phyloP scores from a whole-genome alignment of 1,140 invertebrate genomes.

The Drosophila miranda region DNA sequence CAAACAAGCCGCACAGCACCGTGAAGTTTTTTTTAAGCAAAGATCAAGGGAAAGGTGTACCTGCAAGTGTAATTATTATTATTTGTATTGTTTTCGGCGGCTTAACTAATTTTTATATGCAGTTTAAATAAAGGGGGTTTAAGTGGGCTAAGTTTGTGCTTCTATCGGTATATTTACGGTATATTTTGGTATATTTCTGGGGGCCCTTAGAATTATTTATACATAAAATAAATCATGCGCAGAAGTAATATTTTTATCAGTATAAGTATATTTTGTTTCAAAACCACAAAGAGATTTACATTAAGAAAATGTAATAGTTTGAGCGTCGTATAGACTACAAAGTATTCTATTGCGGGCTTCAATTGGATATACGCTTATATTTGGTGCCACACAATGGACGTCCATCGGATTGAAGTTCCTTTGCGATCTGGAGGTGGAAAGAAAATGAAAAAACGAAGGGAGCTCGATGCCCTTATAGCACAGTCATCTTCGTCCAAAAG shows the following conservation, averaged over 20 bases:
- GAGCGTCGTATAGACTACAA: constrained; percentile 21
- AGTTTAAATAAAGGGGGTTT: no score
- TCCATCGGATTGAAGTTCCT: constrained; percentile 78
- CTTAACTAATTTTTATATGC: no score
- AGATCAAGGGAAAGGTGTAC: no score
- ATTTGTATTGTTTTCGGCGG: no score
- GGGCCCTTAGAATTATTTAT: not conserved
- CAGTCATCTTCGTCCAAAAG: constrained; percentile 65
- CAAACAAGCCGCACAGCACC: no score
- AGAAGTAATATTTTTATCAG: constrained; percentile 52
- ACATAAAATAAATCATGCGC: constrained; percentile 43
- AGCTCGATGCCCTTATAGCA: constrained; percentile 83
- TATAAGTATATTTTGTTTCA: constrained; percentile 50
- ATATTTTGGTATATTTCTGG: no score
- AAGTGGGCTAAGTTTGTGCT: no score
- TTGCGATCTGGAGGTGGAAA: constrained; percentile 82
- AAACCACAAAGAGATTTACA: constrained; percentile 28
- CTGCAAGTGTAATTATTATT: no score
- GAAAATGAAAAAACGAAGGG: constrained; percentile 84
- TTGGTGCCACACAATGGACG: constrained; percentile 65
- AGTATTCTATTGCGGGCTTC: constrained; percentile 15
- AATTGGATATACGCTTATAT: constrained; percentile 19
- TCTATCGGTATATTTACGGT: no score
- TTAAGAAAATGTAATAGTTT: constrained; percentile 38
- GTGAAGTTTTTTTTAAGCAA: no score